Conservation (phyloP, 1,140 invertebrate genomes). For the Cydia fagiglandana region DNA sequence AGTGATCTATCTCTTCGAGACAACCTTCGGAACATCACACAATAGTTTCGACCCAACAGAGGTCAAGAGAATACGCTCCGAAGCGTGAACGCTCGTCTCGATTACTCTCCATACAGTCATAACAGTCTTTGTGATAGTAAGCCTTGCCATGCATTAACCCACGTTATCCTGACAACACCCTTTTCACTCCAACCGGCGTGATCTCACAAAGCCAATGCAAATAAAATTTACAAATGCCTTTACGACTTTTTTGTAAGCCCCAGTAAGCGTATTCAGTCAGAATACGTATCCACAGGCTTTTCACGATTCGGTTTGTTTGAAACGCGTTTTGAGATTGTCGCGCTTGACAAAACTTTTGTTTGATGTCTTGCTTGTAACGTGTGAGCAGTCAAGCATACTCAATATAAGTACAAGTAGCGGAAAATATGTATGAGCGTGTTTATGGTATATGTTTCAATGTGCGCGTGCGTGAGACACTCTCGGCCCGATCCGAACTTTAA, state of each 20-base stretch:
- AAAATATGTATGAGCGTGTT: neutral
- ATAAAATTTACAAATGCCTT: constrained; percentile 31
- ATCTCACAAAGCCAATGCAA: constrained; percentile 30
- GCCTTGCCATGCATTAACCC: constrained; percentile 25
- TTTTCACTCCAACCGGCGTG: constrained; percentile 10
- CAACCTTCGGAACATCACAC: neutral
- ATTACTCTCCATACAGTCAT: constrained; percentile 18
- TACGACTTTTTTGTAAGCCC: constrained; percentile 28
- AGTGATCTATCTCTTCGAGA: neutral
- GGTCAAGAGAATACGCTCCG: neutral
- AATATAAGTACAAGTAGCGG: neutral
- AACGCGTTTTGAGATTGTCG: neutral
- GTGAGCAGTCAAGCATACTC: constrained; percentile 4
- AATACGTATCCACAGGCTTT: constrained; percentile 22
- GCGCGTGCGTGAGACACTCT: neutral
- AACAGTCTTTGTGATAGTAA: constrained; percentile 20
- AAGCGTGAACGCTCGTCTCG: constrained; percentile 8
- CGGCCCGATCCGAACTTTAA: too few species aligned
- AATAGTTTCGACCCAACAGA: neutral
- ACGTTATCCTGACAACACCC: constrained; percentile 29
- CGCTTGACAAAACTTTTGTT: constrained; percentile 11
- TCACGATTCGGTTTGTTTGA: constrained; percentile 15
- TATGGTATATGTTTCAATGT: neutral
- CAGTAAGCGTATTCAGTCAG: constrained; percentile 22
- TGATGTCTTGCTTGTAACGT: constrained; percentile 15